Evolutionary conservation across 35 echinoderm and acorn worm genomes (phyloP).

Genomic region (Chiridota heheva): DNA sequence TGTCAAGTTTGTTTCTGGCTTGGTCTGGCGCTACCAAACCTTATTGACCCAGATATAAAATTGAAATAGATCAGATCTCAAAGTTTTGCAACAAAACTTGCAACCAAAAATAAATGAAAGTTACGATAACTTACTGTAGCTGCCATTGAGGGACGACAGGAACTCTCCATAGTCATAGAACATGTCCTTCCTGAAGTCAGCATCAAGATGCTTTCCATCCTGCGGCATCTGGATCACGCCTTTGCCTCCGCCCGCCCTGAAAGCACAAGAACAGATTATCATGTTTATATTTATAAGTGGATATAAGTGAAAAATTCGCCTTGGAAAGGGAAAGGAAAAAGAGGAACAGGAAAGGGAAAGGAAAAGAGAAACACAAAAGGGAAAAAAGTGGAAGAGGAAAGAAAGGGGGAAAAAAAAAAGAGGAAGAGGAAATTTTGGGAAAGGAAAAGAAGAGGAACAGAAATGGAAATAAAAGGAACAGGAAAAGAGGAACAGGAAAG

Average conservation of each 20-base stretch:
- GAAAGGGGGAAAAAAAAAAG: too few relatives aligned
- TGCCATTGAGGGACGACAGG: constrained; percentile 87
- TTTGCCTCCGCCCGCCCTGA: constrained; percentile 86
- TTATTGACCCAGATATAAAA: not conserved
- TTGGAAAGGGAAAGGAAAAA: too few relatives aligned
- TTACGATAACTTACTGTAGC: constrained; percentile 63
- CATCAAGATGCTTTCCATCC: constrained; percentile 40
- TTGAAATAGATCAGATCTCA: not conserved
- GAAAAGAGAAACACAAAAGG: not conserved
- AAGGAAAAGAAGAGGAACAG: too few relatives aligned
- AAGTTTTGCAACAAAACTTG: not conserved
- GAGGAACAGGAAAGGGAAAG: too few relatives aligned
- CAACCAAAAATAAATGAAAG: not conserved
- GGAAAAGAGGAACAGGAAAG: too few relatives aligned
- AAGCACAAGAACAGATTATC: not conserved
- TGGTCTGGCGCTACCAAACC: too few relatives aligned
- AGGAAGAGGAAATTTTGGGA: too few relatives aligned
- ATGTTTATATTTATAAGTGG: too few relatives aligned
- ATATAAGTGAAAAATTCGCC: too few relatives aligned
- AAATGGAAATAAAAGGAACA: too few relatives aligned
- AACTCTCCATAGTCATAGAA: constrained; percentile 93
- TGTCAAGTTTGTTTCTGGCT: not conserved
- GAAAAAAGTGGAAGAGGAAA: too few relatives aligned
- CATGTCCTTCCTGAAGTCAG: constrained; percentile 57
- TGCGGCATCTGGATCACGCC: constrained; percentile 75